Conservation (phyloP, 2,888 invertebrate species). For the Bombylius discolor region DNA sequence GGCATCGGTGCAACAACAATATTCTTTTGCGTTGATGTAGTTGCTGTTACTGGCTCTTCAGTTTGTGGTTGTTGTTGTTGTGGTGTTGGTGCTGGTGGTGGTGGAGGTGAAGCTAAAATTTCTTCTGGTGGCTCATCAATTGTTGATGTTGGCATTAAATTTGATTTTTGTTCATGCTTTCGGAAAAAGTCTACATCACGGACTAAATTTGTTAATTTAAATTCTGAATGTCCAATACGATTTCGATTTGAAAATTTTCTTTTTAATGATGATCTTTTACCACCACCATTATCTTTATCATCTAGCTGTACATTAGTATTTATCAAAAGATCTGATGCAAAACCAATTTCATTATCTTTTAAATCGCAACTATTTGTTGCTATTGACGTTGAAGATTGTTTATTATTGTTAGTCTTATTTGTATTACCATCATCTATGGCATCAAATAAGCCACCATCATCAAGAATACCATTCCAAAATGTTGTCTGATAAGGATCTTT, state of each 20-base stretch:
- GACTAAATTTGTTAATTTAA: constrained; percentile 10
- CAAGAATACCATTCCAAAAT: constrained; percentile 37
- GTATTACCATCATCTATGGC: constrained; percentile 26
- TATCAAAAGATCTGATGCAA: background rate
- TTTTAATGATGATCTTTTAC: constrained; percentile 12
- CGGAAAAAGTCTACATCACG: constrained; percentile 28
- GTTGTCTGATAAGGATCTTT: constrained; percentile 34
- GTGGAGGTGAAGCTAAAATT: constrained; percentile 15
- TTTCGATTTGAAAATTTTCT: background rate
- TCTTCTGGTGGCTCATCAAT: constrained; percentile 23
- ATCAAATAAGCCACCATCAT: constrained; percentile 29
- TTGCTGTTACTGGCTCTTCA: background rate
- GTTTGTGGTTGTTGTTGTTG: background rate
- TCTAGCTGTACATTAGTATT: constrained; percentile 5
- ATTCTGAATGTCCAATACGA: constrained; percentile 7
- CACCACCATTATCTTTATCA: constrained; percentile 9
- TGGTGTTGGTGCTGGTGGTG: constrained; percentile 7
- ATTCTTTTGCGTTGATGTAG: background rate
- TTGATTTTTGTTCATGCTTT: constrained; percentile 16
- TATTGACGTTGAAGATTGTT: constrained; percentile 1
- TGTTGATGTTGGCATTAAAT: constrained; percentile 10
- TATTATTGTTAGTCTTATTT: background rate
- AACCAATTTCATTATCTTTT: background rate
- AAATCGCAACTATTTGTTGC: background rate
- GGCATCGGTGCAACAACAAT: background rate